phyloP scores from a whole-genome alignment of 64 coral and sea anemone genomes.

The Montipora sp. region DNA sequence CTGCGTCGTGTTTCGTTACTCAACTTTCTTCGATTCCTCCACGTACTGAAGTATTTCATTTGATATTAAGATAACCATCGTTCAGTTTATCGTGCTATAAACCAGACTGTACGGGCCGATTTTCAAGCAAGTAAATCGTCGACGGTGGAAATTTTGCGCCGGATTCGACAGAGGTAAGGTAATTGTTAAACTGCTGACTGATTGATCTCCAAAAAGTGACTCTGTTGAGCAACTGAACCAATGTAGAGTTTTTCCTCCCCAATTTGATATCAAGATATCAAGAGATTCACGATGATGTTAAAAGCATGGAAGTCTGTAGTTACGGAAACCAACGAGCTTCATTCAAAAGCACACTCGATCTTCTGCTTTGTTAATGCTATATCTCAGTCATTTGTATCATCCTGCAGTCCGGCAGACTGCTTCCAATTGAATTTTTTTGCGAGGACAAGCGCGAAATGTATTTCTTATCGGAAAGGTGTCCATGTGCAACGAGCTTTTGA shows the following conservation, averaged over 20 bases:
- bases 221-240: neutral
- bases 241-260: neutral
- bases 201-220: neutral
- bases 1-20: neutral
- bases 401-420: too few relatives aligned
- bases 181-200: neutral
- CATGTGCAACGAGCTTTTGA: neutral
- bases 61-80: neutral
- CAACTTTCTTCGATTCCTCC: conserved; percentile 18
- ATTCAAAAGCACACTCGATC: conserved; percentile 16
- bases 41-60: conserved; percentile 19
- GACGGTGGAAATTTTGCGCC: neutral
- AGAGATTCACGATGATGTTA: neutral
- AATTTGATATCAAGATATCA: neutral
- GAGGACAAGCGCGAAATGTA: too few relatives aligned
- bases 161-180: neutral
- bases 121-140: neutral
- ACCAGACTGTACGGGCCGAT: too few relatives aligned
- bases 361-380: conserved; percentile 20
- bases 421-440: too few relatives aligned
- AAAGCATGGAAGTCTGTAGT: neutral
- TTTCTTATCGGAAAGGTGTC: neutral
- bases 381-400: neutral
- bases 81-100: neutral
- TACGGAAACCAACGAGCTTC: neutral